These are phyloP conservation scores for Lepus europaeus DNA, from an alignment of 2,113 vertebrate genomes.

Conservation along the genomic window DNA sequence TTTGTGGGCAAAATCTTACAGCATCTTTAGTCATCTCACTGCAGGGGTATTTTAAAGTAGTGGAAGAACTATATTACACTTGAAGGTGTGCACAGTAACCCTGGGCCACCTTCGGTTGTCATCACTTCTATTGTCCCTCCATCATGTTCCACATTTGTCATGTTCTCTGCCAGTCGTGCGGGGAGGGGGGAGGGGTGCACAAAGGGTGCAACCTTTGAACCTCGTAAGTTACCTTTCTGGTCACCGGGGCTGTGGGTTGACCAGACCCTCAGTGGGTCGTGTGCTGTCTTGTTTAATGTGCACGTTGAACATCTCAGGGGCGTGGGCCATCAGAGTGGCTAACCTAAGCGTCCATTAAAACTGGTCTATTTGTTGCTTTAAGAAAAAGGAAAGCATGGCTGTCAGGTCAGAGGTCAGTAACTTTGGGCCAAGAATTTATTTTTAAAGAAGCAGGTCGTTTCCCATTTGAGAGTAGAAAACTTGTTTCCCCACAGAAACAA, in stretches of 20 bases:
- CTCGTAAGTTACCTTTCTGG: background rate
- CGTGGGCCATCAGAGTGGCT: background rate
- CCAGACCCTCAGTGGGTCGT: background rate
- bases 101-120: conserved; percentile 60
- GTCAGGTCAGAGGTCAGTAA: background rate
- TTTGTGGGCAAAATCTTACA: conserved; percentile 18
- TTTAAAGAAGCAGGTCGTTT: conserved; percentile 35
- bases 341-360: background rate
- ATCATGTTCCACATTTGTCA: conserved; percentile 55
- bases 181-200: background rate
- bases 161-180: background rate
- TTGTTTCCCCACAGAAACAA: background rate
- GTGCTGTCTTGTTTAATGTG: background rate
- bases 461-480: background rate
- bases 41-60: conserved; percentile 79
- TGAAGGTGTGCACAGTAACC: conserved; percentile 58
- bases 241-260: background rate
- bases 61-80: conserved; percentile 54
- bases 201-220: background rate
- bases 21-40: conserved; percentile 66
- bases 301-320: background rate
- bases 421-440: conserved; percentile 20
- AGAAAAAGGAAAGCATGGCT: background rate
- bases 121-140: conserved; percentile 57
- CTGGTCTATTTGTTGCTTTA: background rate